Evolutionary conservation across 2,113 vertebrate genomes (phyloP).

Genomic region (Oenanthe oenanthe): DNA sequence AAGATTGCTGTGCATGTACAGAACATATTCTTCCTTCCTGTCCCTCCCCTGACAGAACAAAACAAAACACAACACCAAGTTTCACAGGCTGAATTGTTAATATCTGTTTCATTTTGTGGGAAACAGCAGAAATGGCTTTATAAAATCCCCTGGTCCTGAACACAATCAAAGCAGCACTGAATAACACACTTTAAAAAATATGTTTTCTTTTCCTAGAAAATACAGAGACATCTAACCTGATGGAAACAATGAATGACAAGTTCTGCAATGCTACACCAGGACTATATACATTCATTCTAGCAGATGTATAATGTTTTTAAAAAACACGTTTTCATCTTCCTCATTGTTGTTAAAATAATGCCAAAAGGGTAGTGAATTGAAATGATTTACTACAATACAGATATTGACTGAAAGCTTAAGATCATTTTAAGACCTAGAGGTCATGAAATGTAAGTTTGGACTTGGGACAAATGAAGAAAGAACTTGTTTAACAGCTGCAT

Average conservation of each 20-base stretch:
- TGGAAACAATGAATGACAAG: not conserved
- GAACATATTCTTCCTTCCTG: slow-evolving; percentile 5
- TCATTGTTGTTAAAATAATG: not conserved
- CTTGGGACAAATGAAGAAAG: not conserved
- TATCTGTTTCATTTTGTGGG: not conserved
- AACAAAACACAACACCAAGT: not conserved
- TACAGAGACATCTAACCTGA: not conserved
- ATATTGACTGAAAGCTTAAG: not conserved
- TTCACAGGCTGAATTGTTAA: not conserved
- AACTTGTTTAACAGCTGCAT: slow-evolving; percentile 1
- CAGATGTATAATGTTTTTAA: not conserved
- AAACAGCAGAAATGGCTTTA: not conserved
- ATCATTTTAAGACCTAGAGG: not conserved
- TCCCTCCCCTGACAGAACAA: not conserved
- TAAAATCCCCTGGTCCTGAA: not conserved
- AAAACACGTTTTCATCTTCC: not conserved
- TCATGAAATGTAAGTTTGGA: not conserved
- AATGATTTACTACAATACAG: not conserved
- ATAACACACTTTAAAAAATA: not conserved
- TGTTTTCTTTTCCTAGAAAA: not conserved
- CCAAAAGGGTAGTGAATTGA: not conserved
- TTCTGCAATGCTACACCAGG: not conserved
- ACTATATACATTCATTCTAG: not conserved
- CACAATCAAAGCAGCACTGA: not conserved
- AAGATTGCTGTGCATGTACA: not conserved